phyloP scores from a whole-genome alignment of 2,113 vertebrate genomes.

The human (Homo sapiens) region GRCh38 chr2:207262001-207262500 shows the following conservation, averaged over 20 bases:
- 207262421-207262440: no score
- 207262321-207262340: no score
- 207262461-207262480: no score
- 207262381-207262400: no score
- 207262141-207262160: background rate
- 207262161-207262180: background rate
- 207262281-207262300: background rate
- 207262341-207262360: no score
- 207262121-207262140: background rate
- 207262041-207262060: background rate
- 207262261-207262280: background rate
- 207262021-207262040: background rate
- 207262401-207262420: no score
- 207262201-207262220: background rate
- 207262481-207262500: no score
- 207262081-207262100: background rate
- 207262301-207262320: background rate
- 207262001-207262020: background rate
- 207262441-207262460: no score
- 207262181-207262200: background rate
- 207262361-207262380: no score
- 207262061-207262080: background rate
- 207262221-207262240: background rate
- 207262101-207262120: background rate
- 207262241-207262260: slow-evolving; percentile 9